A percentile compares a stretch with the other conserved stretches of the same genome.
phyloP scores from a whole-genome alignment of 2,797 vertebrate species.

The Lateolabrax maculatus region DNA sequence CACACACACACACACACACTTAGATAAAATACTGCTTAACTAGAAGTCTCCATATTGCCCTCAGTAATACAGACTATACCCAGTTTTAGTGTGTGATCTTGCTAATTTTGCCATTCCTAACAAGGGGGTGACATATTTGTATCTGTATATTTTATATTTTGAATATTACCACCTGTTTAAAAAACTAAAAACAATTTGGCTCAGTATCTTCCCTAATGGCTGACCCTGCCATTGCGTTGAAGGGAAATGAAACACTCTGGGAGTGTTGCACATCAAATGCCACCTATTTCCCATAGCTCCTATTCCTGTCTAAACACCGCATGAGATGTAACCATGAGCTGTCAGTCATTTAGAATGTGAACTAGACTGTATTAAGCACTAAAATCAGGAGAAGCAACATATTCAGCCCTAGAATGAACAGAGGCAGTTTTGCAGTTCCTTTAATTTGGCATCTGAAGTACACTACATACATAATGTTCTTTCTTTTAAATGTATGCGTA shows the following conservation, averaged over 20 bases:
- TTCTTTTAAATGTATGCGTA: neutral
- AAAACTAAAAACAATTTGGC: too few relatives aligned
- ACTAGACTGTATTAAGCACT: neutral
- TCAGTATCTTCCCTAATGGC: neutral
- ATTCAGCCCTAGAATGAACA: too few relatives aligned
- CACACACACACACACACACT: neutral
- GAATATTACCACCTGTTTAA: neutral
- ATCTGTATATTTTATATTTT: neutral
- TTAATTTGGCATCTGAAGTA: neutral
- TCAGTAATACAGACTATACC: too few relatives aligned
- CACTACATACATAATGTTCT: neutral
- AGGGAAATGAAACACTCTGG: neutral
- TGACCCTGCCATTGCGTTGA: neutral
- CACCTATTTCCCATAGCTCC: too few relatives aligned
- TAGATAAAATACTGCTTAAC: neutral
- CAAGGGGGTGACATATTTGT: neutral
- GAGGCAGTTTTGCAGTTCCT: neutral
- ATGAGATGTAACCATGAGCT: neutral
- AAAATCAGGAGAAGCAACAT: neutral
- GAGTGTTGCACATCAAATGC: neutral
- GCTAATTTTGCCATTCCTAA: neutral
- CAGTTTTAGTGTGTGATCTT: neutral
- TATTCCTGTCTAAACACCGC: neutral
- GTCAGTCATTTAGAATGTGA: neutral
- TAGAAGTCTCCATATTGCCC: too few relatives aligned